Evolutionary conservation across 2,797 vertebrate species (phyloP).

Genomic region (Rallus crepitans): DNA sequence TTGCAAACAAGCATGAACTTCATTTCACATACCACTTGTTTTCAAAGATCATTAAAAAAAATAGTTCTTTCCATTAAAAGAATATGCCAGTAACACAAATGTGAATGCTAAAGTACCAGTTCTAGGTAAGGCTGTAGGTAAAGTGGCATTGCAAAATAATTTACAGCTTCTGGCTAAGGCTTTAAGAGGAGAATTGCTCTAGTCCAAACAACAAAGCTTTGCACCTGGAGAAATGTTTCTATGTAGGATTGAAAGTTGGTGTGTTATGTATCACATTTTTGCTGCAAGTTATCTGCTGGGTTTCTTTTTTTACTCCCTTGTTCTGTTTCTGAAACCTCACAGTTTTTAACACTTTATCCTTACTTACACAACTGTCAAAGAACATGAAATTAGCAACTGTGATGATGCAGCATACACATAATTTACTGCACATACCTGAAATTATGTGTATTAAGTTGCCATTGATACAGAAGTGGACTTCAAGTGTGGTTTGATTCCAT

Average conservation of each 20-base stretch:
- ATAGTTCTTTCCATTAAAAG: background rate
- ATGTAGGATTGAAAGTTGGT: background rate
- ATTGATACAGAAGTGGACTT: accelerated
- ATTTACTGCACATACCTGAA: background rate
- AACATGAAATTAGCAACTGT: background rate
- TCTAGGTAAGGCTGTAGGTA: background rate
- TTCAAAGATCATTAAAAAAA: background rate
- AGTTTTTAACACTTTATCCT: background rate
- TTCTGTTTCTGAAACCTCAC: background rate
- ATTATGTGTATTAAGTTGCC: background rate
- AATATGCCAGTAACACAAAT: background rate
- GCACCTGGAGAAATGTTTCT: background rate
- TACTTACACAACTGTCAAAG: background rate
- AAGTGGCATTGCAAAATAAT: background rate
- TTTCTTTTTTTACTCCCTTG: background rate
- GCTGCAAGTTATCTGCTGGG: background rate
- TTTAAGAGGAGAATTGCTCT: background rate
- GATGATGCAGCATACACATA: background rate
- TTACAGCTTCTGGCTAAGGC: background rate
- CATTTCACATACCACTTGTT: background rate
- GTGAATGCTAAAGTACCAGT: background rate
- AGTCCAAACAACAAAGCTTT: background rate
- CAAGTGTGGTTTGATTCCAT: background rate
- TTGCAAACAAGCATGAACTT: background rate
- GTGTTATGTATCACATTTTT: background rate